Conservation (phyloP, 2,797 vertebrate species). For the Parambassis ranga region DNA sequence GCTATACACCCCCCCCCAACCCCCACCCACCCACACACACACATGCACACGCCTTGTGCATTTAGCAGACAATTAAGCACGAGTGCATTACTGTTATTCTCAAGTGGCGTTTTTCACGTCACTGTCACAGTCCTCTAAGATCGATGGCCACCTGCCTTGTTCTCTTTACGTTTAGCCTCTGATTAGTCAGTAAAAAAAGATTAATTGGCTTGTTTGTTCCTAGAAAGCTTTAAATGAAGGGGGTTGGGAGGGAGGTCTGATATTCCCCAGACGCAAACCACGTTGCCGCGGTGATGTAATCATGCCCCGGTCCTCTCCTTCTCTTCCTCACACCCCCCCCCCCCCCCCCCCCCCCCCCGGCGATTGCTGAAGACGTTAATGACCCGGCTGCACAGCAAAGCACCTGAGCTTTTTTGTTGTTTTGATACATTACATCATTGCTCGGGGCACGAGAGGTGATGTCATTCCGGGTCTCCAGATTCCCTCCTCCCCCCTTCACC, state of each 20-base stretch:
- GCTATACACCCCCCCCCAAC: not conserved
- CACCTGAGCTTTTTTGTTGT: constrained; percentile 80
- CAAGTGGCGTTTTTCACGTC: constrained; percentile 37
- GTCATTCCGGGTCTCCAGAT: constrained; percentile 71
- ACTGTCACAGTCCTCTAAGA: constrained; percentile 19
- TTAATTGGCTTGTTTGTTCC: constrained; percentile 58
- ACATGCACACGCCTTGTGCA: constrained; percentile 21
- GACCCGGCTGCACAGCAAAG: constrained; percentile 50
- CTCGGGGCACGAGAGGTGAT: constrained; percentile 70
- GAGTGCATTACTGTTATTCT: constrained; percentile 52
- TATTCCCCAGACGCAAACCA: constrained; percentile 64
- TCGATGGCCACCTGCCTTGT: constrained; percentile 21
- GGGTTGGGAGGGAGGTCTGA: constrained; percentile 21
- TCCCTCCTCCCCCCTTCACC: constrained; percentile 6
- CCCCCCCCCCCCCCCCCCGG: constrained; percentile 1
- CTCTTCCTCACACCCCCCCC: too few species aligned
- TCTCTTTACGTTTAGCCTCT: constrained; percentile 27
- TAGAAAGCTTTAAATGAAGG: constrained; percentile 54
- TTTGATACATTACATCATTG: constrained; percentile 83
- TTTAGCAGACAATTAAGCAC: constrained; percentile 42
- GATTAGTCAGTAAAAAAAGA: constrained; percentile 57
- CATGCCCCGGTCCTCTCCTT: constrained; percentile 39
- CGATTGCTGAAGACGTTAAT: constrained; percentile 63
- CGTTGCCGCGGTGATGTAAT: constrained; percentile 76
- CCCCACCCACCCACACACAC: too few species aligned